Base-by-base conservation (phyloP, 2,113 vertebrate species). In the Aythya baeri region DNA sequence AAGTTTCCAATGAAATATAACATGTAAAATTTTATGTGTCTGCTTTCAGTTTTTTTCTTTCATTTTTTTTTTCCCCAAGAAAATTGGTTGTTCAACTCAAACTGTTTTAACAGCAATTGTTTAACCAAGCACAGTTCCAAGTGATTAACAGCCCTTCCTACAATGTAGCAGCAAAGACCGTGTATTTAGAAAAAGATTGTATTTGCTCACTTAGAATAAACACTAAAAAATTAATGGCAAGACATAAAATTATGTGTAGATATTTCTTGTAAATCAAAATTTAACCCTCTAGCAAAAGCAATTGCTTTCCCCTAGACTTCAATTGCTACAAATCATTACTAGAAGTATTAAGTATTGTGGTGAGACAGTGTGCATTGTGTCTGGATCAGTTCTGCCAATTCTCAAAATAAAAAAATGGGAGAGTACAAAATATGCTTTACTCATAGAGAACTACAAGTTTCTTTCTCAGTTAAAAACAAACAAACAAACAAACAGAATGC, bases 161-260 rank as follows among this genome's bases (percentile, higher is more conserved):
- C 74, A 91, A 68, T 44, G 41, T 76, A 93, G 59, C 90, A 93
- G 68, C 85, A 91, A 87, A 83, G 62, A 65, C 58, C 79, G 34
- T 58, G 57, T 94, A 75, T 88, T 95, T 95, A 89, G 92, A 73
- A 93, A 89, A 96, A 91, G 82, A 85, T 96, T 83, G 61, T 96
- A 89, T 96, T 95, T 96, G 59, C 72, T 86, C 34, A 75, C 66
- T 72, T 63, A 80, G 82, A 77, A 93, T 88, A 94, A 94, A 86
- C 50, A 95, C 90, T 97, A 72, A 97, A 97, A 94, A 96, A 97
- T 97, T 96, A 83, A 97, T 93, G 73, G 21, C 79, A 86, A 93
- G 50, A 73, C 68, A 91, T 79, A 79, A 91, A 93, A 85, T 54
- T 67, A 38, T 36, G 41, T 71, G 66, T 82, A 73, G 55, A n/a